Evolutionary conservation across 2,113 vertebrate genomes (phyloP).

Genomic region (Diglossa brunneiventris): DNA sequence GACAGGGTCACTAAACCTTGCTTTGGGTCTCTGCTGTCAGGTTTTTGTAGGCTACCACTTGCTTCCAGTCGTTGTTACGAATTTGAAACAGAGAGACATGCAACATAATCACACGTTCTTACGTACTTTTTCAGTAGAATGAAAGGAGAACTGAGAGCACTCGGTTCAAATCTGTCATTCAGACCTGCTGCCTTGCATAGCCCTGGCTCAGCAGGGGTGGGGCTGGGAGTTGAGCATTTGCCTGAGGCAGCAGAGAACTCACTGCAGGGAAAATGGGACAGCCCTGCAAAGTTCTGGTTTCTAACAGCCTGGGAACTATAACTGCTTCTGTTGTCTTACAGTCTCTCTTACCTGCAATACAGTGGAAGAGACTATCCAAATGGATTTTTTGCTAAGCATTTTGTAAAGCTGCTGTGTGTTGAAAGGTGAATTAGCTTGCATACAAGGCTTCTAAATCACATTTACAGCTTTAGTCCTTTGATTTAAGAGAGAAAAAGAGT

Average conservation of each 20-base stretch:
- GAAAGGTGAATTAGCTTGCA: not conserved
- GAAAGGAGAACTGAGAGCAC: not conserved
- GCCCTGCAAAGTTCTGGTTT: not conserved
- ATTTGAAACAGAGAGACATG: not conserved
- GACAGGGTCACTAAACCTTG: not conserved
- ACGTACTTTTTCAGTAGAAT: not conserved
- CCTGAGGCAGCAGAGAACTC: not conserved
- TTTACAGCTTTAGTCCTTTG: not conserved
- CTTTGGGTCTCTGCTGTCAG: not conserved
- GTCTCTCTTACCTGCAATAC: not conserved
- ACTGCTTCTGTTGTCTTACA: not conserved
- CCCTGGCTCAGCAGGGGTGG: not conserved
- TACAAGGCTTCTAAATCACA: not conserved
- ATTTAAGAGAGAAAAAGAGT: not conserved
- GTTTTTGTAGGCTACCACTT: not conserved
- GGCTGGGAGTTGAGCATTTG: accelerated
- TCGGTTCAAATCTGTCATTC: not conserved
- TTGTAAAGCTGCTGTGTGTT: not conserved
- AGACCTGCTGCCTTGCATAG: not conserved
- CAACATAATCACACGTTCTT: not conserved
- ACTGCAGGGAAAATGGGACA: not conserved
- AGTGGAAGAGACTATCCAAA: not conserved
- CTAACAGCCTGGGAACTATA: not conserved
- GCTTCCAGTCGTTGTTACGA: not conserved
- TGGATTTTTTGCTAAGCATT: not conserved